phyloP scores from a whole-genome alignment of 64 coral and sea anemone species.

The Stichodactyla helianthus region DNA sequence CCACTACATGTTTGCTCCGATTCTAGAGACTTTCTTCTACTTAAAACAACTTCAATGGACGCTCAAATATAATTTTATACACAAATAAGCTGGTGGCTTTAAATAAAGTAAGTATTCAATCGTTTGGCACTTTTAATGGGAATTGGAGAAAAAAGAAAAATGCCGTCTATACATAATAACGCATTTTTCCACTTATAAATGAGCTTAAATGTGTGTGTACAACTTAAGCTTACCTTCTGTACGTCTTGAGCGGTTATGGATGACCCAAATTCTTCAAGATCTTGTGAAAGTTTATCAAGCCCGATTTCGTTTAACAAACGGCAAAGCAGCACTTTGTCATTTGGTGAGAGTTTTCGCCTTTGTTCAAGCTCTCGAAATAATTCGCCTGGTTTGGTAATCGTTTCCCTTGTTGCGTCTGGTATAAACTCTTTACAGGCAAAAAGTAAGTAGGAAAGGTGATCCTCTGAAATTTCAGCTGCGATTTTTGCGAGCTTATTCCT shows the following conservation, averaged over 20 bases:
- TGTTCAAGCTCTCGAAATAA: constrained; percentile 5
- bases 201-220: not conserved
- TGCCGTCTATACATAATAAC: too few species aligned
- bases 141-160: too few species aligned
- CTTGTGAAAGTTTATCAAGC: not conserved
- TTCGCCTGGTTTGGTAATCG: not conserved
- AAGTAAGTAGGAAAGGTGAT: not conserved
- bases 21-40: too few species aligned
- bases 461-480: not conserved
- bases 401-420: not conserved
- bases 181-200: too few species aligned
- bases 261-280: not conserved
- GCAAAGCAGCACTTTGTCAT: not conserved
- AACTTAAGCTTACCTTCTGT: not conserved
- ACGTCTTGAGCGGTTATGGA: not conserved
- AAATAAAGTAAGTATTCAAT: too few species aligned
- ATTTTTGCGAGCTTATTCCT: not conserved
- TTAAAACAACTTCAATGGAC: too few species aligned
- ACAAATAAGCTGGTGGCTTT: too few species aligned
- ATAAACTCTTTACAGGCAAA: not conserved
- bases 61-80: too few species aligned
- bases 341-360: not conserved
- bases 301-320: not conserved
- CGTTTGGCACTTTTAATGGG: too few species aligned
- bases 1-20: too few species aligned